Evolutionary conservation across 2,113 vertebrate species (phyloP).

Genomic region (Psephotus haematonotus): DNA sequence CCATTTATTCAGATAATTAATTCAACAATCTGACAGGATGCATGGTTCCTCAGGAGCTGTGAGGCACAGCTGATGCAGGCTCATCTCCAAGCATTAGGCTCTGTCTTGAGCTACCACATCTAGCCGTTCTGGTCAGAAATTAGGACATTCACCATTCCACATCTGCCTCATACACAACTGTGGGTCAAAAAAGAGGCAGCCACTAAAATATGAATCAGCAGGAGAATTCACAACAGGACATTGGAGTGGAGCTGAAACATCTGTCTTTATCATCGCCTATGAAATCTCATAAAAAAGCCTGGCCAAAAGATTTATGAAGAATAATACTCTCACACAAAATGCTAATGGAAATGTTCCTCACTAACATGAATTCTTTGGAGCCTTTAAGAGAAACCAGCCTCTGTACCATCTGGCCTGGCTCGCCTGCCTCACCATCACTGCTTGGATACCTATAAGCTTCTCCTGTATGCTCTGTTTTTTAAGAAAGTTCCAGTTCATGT

Average conservation of each 20-base stretch:
- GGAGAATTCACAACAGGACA: background rate
- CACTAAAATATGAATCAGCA: background rate
- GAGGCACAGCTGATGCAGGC: background rate
- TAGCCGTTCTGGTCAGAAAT: background rate
- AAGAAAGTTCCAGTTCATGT: background rate
- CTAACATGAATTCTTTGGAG: background rate
- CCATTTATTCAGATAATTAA: slow-evolving; percentile 24
- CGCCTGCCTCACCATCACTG: background rate
- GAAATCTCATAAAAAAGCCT: background rate
- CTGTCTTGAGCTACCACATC: background rate
- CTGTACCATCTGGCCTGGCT: background rate
- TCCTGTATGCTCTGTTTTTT: background rate
- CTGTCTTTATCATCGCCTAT: background rate
- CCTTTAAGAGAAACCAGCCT: background rate
- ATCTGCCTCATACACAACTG: background rate
- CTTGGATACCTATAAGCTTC: background rate
- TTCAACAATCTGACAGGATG: slow-evolving; percentile 33
- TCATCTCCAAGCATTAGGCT: background rate
- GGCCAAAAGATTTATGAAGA: background rate
- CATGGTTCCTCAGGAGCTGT: background rate
- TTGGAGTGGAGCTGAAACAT: background rate
- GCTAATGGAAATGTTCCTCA: background rate
- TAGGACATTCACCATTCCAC: background rate
- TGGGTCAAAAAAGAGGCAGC: background rate
- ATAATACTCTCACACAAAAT: background rate